Evolutionary conservation across 1,140 invertebrate genomes (phyloP).

Genomic region (Octopus bimaculoides): DNA sequence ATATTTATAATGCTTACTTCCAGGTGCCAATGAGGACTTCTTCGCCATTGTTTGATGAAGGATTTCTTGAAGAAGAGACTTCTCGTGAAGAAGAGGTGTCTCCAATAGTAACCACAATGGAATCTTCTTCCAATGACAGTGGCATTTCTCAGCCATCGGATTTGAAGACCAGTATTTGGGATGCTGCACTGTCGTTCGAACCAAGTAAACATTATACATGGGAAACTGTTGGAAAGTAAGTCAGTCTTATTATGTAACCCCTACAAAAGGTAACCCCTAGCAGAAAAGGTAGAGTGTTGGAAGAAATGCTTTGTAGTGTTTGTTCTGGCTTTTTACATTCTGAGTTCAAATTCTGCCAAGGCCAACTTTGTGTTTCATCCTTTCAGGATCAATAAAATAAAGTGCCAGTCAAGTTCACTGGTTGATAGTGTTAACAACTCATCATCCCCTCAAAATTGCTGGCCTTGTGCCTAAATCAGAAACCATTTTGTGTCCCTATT

Average conservation of each 20-base stretch:
- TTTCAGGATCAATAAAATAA: too few relatives aligned
- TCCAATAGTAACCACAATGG: slow-evolving; percentile 23
- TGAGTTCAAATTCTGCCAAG: too few relatives aligned
- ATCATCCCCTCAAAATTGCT: too few relatives aligned
- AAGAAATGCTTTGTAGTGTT: too few relatives aligned
- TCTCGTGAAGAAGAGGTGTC: slow-evolving; percentile 24
- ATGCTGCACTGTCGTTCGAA: slow-evolving; percentile 29
- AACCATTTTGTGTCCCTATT: too few relatives aligned
- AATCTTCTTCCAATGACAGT: slow-evolving; percentile 5
- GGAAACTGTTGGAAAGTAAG: slow-evolving; percentile 44
- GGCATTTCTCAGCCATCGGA: not conserved
- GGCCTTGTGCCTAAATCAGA: too few relatives aligned
- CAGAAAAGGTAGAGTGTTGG: too few relatives aligned
- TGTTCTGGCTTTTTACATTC: too few relatives aligned
- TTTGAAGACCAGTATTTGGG: slow-evolving; percentile 35
- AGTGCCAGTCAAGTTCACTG: too few relatives aligned
- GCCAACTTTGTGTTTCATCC: too few relatives aligned
- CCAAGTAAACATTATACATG: slow-evolving; percentile 39
- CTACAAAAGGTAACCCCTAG: too few relatives aligned
- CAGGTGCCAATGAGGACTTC: not conserved
- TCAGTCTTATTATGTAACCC: not conserved
- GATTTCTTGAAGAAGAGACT: slow-evolving; percentile 32
- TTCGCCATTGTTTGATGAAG: slow-evolving; percentile 10
- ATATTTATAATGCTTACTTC: not conserved
- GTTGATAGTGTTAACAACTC: too few relatives aligned